Evolutionary conservation across 2,797 vertebrate genomes (phyloP), one percentile per base, ranked within the genome.

Genomic region (Poliocrania exsul): DNA sequence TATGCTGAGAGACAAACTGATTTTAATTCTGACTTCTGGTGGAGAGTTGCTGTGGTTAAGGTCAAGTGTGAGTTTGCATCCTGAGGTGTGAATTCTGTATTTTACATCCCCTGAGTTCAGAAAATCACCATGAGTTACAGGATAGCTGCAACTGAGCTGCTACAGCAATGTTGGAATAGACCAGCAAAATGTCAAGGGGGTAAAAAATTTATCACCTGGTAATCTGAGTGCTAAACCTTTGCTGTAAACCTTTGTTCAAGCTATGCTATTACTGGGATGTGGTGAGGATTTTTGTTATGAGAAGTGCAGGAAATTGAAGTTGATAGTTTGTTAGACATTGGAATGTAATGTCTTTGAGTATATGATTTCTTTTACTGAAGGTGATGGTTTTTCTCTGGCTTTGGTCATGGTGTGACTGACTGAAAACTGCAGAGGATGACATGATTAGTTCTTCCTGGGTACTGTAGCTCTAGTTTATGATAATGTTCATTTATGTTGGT

Each of bases 1-100:
- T 75, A 12, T 57, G 21, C 85, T 70, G 62, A 50, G 46, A 86
- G 19, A 60, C 40, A 87, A 87, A 89, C 37, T 82, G 49, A 28
- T 70, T 87, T 80, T 46, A 89, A 49, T 66, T 42, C n/a, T 73
- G 17, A 38, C 11, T 89, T 60, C 18, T 0, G 29, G 37, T 8
- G 19, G 23, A 82, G 75, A 57, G 50, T 49, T 75, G 37, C 44
- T 67, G 38, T 73, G 49, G 33, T 42, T 89, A 71, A 92, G 19
- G n/a, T 6, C 0, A 1, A 60, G 37, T 2, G 1, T n/a, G 10
- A 84, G 35, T 64, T 95, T 82, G 44, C 49, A 70, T 77, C 38
- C 64, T 38, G 38, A 80, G 25, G 26, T 85, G 53, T 6, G 9
- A 91, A 38, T 74, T 89, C 40, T 53, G 9, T 67, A 13, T 91